phyloP scores from a whole-genome alignment of 2,888 invertebrate genomes.

The Trichogramma dendrolimi region DNA sequence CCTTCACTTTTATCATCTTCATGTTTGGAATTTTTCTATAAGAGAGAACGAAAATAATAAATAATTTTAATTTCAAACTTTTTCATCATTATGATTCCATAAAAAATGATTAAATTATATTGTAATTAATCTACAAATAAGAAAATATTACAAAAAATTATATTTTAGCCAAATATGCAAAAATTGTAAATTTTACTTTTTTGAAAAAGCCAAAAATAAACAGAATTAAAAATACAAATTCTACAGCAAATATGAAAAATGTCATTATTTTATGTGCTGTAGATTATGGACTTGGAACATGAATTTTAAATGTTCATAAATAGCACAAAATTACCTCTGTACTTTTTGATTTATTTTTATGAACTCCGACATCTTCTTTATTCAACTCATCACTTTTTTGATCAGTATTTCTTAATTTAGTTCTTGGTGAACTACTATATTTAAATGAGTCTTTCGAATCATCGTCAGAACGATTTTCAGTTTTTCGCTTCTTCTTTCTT shows the following conservation, averaged over 20 bases:
- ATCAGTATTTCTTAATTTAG: slow-evolving; percentile 40
- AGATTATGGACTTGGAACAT: no score
- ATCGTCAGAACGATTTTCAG: slow-evolving; percentile 53
- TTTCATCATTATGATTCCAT: no score
- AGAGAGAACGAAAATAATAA: slow-evolving; percentile 22
- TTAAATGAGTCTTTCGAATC: slow-evolving; percentile 48
- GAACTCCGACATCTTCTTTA: slow-evolving; percentile 23
- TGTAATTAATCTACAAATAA: no score
- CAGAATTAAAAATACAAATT: slow-evolving; percentile 9
- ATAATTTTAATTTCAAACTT: slow-evolving; percentile 1
- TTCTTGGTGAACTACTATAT: slow-evolving; percentile 43
- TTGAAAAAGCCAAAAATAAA: neutral
- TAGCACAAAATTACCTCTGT: slow-evolving; percentile 31
- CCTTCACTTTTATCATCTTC: slow-evolving; percentile 46
- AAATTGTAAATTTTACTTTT: no score
- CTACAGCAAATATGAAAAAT: neutral
- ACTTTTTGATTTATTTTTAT: neutral
- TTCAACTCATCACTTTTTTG: slow-evolving; percentile 30
- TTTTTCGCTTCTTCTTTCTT: slow-evolving; percentile 59
- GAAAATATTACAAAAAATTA: no score
- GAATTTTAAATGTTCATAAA: neutral
- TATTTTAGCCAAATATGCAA: no score
- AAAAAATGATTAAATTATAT: no score
- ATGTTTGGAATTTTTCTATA: slow-evolving; percentile 37
- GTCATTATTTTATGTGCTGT: no score